A percentile compares a stretch with the other conserved stretches of the same genome.
phyloP scores from a whole-genome alignment of 2,113 vertebrate genomes.

The Lophochroa leadbeateri region DNA sequence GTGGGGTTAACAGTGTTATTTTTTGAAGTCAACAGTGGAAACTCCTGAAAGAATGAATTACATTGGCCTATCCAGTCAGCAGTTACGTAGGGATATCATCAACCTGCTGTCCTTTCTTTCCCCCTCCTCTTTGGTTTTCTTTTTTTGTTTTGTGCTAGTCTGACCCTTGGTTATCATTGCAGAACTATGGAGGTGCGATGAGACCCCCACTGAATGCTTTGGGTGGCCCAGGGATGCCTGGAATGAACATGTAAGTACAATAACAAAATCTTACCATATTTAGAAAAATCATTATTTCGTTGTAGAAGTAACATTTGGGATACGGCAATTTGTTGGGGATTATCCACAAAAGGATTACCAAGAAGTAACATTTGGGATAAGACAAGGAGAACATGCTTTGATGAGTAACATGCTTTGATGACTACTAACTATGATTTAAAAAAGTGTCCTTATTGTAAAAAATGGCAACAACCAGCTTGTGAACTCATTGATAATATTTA shows the following conservation, averaged over 20 bases:
- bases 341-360: background rate
- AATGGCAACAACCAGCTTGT: background rate
- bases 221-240: too few species aligned
- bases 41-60: too few species aligned
- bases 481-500: background rate
- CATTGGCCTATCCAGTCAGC: too few species aligned
- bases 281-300: background rate
- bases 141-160: constrained; percentile 88
- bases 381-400: background rate
- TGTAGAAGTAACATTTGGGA: background rate
- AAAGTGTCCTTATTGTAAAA: background rate
- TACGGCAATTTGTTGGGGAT: background rate
- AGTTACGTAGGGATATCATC: too few species aligned
- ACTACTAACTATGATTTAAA: background rate
- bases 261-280: too few species aligned
- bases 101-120: too few species aligned
- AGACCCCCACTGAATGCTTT: constrained; percentile 87
- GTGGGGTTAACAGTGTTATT: too few species aligned
- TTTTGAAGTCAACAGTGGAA: too few species aligned
- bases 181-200: constrained; percentile 98
- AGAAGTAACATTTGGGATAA: background rate
- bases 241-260: too few species aligned
- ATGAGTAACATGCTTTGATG: background rate
- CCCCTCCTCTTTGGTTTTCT: constrained; percentile 57
- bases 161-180: constrained; percentile 86